Evolutionary conservation across 2,797 vertebrate species (phyloP), one percentile per base, ranked within the genome.

Genomic region (Labeo calbasu): DNA sequence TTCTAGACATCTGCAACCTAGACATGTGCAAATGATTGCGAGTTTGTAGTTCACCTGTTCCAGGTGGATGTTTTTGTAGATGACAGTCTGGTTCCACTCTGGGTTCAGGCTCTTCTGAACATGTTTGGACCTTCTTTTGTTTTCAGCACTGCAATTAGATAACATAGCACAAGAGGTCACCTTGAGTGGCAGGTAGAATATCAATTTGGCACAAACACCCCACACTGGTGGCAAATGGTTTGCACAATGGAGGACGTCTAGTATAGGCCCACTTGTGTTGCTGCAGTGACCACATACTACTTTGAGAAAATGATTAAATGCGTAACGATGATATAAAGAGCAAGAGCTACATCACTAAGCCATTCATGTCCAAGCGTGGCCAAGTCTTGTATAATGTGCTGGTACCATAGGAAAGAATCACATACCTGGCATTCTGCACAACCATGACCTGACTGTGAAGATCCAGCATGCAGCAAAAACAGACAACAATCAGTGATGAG

Each of bases 391-490:
- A 71, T 75, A 57, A 83, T 85, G 61, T 72, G 78, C 78, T 86
- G 72, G 66, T 83, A 83, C 77, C 78, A 87, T 79, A 88, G 76
- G 87, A 77, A 90, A 91, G 85, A 86, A 91, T 71, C 92, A 97
- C 96, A 96, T 99, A 99, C 98, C 98, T 99, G 95, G 98, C 97
- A 81, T 99, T 99, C 96, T 99, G 98, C 95, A 99, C 98, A 97
- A 99, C 98, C 98, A 99, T 99, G 95, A 99, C 98, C 98, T 99
- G 98, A 94, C 98, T 99, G 96, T 94, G 96, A 92, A 92, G 93
- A 93, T 94, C 95, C 96, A 95, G 88, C 94, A 95, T 94, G 95
- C 94, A 95, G 94, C 94, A 95, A 92, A 91, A 92, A 95, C 93
- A 95, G 92, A 95, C 91, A 94, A 95, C 94, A 89, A 94, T 91